phyloP scores from a whole-genome alignment of 2,797 vertebrate genomes.

The Onychomys torridus region DNA sequence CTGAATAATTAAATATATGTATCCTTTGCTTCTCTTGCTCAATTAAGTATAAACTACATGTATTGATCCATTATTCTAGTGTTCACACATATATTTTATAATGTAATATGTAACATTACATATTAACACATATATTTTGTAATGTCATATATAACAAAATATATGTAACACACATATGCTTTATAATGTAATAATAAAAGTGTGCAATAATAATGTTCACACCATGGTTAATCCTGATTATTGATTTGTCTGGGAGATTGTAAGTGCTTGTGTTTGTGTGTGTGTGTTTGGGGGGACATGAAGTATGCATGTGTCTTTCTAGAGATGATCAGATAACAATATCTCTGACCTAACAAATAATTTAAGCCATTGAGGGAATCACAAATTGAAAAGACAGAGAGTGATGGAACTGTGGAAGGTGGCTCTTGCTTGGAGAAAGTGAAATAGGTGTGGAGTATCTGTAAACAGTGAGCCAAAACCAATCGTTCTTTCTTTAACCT shows the following conservation, averaged over 20 bases:
- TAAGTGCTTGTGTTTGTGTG: background rate
- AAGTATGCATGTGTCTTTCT: background rate
- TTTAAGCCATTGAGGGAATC: background rate
- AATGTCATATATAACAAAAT: background rate
- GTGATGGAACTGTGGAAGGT: background rate
- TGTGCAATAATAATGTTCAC: conserved; percentile 25
- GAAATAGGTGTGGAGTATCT: background rate
- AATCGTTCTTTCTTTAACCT: background rate
- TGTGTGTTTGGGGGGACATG: background rate
- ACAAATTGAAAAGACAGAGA: background rate
- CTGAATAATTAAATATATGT: background rate
- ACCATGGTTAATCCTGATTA: background rate
- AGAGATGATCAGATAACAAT: background rate
- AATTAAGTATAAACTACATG: background rate
- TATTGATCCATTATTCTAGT: background rate
- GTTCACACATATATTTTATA: background rate
- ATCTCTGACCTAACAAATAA: background rate
- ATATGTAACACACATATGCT: no score
- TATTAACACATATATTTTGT: background rate
- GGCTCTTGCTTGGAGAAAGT: no score
- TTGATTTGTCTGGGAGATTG: background rate
- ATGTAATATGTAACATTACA: background rate
- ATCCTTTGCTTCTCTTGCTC: background rate
- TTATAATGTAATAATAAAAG: background rate
- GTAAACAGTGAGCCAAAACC: background rate